phyloP scores from a whole-genome alignment of 2,113 vertebrate genomes.

The Forbesichthys agassizii region DNA sequence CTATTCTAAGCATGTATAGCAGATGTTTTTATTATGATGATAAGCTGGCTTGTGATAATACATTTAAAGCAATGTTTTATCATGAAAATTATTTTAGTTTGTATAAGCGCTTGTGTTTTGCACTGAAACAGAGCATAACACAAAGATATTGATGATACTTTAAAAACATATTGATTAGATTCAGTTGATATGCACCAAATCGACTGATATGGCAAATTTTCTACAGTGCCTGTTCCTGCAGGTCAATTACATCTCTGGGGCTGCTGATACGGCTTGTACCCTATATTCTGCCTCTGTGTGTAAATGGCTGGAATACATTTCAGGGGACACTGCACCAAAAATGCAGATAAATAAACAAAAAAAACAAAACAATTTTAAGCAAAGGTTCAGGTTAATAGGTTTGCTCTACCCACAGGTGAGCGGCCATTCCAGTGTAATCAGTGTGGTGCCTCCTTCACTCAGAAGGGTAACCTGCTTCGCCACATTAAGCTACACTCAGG shows the following conservation, averaged over 20 bases:
- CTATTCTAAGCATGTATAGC: background rate
- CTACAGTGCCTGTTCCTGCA: too few relatives aligned
- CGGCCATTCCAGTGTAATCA: conserved; percentile 97
- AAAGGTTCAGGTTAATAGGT: conserved; percentile 18
- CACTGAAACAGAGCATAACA: background rate
- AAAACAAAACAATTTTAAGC: background rate
- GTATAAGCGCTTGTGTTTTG: background rate
- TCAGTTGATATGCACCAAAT: too few relatives aligned
- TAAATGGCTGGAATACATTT: too few relatives aligned
- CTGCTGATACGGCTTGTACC: background rate
- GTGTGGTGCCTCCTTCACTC: conserved; percentile 97
- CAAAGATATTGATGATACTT: background rate
- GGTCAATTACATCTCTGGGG: background rate
- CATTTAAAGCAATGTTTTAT: background rate
- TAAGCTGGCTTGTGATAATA: background rate
- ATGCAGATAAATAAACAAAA: background rate
- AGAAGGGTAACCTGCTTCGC: conserved; percentile 95
- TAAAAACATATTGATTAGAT: background rate
- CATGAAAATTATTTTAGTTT: background rate
- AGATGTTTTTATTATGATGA: background rate
- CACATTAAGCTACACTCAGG: conserved; percentile 98
- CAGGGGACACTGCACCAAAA: background rate
- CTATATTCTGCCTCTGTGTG: background rate
- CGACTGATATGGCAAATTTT: too few relatives aligned
- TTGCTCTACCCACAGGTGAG: conserved; percentile 80